A percentile compares a stretch with the other conserved stretches of the same genome.
Evolutionary conservation across 2,888 invertebrate genomes (phyloP).

Genomic region (Operophtera brumata): DNA sequence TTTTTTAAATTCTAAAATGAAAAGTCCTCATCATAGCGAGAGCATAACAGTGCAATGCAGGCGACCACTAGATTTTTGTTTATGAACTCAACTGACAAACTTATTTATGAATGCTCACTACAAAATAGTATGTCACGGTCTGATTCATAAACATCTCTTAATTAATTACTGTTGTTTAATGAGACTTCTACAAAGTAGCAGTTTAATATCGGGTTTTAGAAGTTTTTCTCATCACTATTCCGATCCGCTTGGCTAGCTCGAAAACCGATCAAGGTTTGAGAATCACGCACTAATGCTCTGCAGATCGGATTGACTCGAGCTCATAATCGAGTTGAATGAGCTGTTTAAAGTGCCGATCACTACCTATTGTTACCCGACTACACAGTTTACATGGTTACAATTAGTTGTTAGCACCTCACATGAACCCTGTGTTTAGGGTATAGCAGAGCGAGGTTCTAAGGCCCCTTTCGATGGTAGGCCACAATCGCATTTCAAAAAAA

Average conservation of each 20-base stretch:
- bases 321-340: background rate
- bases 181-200: background rate
- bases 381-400: too few species aligned
- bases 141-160: slow-evolving; percentile 2
- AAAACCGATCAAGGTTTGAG: slow-evolving; percentile 38
- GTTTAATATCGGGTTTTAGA: background rate
- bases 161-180: slow-evolving; percentile 4
- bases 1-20: too few species aligned
- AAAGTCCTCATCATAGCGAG: too few species aligned
- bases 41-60: too few species aligned
- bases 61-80: background rate
- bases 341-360: background rate
- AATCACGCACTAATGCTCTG: slow-evolving; percentile 23
- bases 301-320: background rate
- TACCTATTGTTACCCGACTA: background rate
- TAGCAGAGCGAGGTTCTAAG: too few species aligned
- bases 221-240: slow-evolving; percentile 31
- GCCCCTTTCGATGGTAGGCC: too few species aligned
- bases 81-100: background rate
- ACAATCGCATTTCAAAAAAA: too few species aligned
- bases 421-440: too few species aligned
- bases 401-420: too few species aligned
- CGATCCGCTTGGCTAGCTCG: slow-evolving; percentile 32
- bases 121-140: slow-evolving; percentile 5
- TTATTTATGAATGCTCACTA: background rate